phyloP scores from a whole-genome alignment of 2,797 vertebrate genomes.

The Mastacembelus armatus region DNA sequence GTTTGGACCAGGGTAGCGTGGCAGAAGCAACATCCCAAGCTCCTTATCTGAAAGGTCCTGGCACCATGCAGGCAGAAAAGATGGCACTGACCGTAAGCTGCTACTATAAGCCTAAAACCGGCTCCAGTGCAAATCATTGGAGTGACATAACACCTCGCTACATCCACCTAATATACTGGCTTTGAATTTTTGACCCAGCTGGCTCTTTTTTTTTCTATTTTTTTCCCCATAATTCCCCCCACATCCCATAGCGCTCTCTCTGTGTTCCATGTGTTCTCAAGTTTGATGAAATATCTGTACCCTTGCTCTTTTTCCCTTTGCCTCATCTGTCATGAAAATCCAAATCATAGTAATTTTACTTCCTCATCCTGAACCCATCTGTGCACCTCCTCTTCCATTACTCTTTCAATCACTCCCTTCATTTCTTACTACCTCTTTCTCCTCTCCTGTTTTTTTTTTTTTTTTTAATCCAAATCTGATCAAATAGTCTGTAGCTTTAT shows the following conservation, averaged over 20 bases:
- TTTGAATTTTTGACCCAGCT: conserved; percentile 17
- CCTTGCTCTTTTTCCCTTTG: conserved; percentile 33
- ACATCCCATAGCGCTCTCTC: conserved; percentile 17
- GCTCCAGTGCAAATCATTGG: no score
- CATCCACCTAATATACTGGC: no score
- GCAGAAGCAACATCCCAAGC: no score
- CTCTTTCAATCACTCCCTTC: conserved; percentile 20
- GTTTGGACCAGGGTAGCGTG: no score
- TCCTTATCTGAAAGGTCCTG: no score
- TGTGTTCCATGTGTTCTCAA: conserved; percentile 36
- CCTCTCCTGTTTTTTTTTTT: conserved; percentile 25
- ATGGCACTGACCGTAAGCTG: neutral
- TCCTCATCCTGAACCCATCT: conserved; percentile 47
- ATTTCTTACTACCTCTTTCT: conserved; percentile 24
- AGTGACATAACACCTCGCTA: no score
- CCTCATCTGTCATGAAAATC: conserved; percentile 55
- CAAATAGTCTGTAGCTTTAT: conserved; percentile 49
- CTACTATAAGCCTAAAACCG: no score
- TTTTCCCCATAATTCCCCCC: neutral
- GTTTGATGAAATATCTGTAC: conserved; percentile 72
- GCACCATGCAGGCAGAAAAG: neutral
- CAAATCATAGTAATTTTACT: conserved; percentile 47
- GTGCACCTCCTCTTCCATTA: conserved; percentile 27
- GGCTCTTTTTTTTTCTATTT: neutral
- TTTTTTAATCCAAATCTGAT: conserved; percentile 22